These are phyloP conservation scores for Leptinotarsa defecta DNA, from an alignment of 1,140 invertebrate genomes.

Conservation along the genomic window DNA sequence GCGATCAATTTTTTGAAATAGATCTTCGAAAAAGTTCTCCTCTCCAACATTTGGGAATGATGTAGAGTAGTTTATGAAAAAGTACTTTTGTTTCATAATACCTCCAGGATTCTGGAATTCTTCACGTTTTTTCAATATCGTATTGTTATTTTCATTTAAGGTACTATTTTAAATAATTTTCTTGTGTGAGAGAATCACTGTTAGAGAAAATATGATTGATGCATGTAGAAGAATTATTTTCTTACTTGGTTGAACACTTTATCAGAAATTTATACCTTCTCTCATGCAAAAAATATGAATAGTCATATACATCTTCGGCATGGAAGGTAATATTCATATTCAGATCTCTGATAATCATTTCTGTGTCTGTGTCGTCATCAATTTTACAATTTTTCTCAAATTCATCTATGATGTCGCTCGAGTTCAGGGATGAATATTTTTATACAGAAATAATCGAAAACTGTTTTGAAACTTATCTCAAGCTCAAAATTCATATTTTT, in stretches of 20 bases:
- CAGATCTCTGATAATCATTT: neutral
- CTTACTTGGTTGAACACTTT: neutral
- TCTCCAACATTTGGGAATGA: neutral
- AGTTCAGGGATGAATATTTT: neutral
- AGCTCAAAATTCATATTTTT: too few species aligned
- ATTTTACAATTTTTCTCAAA: neutral
- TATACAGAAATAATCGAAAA: neutral
- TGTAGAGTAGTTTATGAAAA: neutral
- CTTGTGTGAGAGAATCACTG: neutral
- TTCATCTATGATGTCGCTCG: neutral
- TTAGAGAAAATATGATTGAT: neutral
- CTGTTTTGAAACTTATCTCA: too few species aligned
- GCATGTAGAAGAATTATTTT: neutral
- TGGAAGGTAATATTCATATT: neutral
- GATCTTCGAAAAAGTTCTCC: neutral
- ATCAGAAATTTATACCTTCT: neutral
- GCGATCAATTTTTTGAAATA: neutral
- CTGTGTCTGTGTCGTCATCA: neutral
- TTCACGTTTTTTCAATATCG: neutral
- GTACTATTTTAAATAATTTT: neutral
- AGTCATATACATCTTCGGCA: neutral
- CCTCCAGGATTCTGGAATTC: neutral
- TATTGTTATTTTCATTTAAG: neutral
- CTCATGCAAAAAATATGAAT: neutral
- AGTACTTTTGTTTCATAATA: neutral